A percentile compares a stretch with the other conserved stretches of the same genome.
phyloP scores from a whole-genome alignment of 2,888 invertebrate species.

The Diplazon laetatorius region DNA sequence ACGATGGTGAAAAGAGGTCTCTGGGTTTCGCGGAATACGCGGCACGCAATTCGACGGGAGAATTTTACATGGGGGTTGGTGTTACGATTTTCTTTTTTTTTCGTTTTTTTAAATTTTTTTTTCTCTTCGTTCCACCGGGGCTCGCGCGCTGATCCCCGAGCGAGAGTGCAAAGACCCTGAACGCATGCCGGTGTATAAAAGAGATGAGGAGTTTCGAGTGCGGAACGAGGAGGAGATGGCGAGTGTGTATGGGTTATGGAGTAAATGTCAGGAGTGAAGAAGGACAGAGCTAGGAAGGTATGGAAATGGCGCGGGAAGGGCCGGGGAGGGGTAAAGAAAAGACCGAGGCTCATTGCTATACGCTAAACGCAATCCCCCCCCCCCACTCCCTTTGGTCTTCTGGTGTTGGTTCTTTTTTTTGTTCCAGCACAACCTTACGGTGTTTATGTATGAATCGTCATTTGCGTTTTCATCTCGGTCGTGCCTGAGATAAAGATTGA shows the following conservation, averaged over 20 bases:
- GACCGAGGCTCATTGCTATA: conserved; percentile 28
- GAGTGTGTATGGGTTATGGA: conserved; percentile 9
- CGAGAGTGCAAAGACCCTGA: conserved; percentile 62
- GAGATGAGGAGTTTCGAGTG: conserved; percentile 44
- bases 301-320: conserved; percentile 19
- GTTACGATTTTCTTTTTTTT: background rate
- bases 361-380: conserved; percentile 30
- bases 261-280: conserved; percentile 39
- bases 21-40: conserved; percentile 70
- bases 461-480: conserved; percentile 13
- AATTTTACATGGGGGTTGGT: conserved; percentile 75
- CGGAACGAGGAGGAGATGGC: conserved; percentile 29
- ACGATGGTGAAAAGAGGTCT: conserved; percentile 29
- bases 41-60: conserved; percentile 74
- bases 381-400: background rate
- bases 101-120: no score
- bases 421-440: conserved; percentile 6
- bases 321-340: conserved; percentile 18
- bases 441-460: conserved; percentile 38
- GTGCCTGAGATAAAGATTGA: background rate
- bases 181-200: conserved; percentile 35
- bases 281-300: conserved; percentile 8
- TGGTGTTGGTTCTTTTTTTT: conserved; percentile 1
- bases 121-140: conserved; percentile 12
- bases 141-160: conserved; percentile 47